Evolutionary conservation across 2,797 vertebrate genomes (phyloP).

Genomic region (Hydrocynus forskahlii): DNA sequence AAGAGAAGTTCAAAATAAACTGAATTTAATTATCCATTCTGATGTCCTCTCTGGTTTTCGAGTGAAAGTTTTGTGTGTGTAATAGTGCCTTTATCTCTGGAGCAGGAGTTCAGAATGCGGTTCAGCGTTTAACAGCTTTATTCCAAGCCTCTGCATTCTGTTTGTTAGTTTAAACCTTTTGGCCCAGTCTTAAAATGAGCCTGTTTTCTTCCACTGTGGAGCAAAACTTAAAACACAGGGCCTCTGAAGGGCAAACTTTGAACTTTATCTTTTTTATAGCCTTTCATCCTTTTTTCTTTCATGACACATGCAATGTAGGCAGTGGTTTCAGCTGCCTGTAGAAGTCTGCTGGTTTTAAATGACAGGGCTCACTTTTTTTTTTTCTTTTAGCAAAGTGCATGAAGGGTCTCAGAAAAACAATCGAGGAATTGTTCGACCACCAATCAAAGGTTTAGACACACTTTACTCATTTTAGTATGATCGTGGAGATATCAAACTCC

Average conservation of each 20-base stretch:
- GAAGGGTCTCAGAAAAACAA: not conserved
- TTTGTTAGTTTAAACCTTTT: slow-evolving; percentile 20
- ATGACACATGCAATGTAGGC: not conserved
- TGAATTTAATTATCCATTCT: slow-evolving; percentile 61
- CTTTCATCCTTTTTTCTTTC: slow-evolving; percentile 25
- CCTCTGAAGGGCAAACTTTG: slow-evolving; percentile 35
- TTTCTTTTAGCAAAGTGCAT: not conserved
- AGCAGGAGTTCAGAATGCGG: not conserved
- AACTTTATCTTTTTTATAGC: slow-evolving; percentile 40
- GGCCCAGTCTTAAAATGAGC: slow-evolving; percentile 40
- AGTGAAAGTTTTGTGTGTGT: slow-evolving; percentile 37
- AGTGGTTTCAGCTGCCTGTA: not conserved
- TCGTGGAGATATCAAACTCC: too few species aligned
- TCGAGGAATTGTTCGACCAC: not conserved
- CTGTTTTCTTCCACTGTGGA: slow-evolving; percentile 17
- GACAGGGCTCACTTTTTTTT: not conserved
- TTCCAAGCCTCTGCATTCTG: slow-evolving; percentile 36
- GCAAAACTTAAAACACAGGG: slow-evolving; percentile 44
- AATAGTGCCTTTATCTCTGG: slow-evolving; percentile 47
- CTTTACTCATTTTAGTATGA: too few species aligned
- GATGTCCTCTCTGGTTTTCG: slow-evolving; percentile 55
- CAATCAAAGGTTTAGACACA: too few species aligned
- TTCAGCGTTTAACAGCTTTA: slow-evolving; percentile 41
- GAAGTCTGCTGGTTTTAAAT: not conserved
- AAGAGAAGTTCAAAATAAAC: slow-evolving; percentile 57